Evolutionary conservation across 2,888 invertebrate genomes (phyloP).

Genomic region (Sycophila texana): DNA sequence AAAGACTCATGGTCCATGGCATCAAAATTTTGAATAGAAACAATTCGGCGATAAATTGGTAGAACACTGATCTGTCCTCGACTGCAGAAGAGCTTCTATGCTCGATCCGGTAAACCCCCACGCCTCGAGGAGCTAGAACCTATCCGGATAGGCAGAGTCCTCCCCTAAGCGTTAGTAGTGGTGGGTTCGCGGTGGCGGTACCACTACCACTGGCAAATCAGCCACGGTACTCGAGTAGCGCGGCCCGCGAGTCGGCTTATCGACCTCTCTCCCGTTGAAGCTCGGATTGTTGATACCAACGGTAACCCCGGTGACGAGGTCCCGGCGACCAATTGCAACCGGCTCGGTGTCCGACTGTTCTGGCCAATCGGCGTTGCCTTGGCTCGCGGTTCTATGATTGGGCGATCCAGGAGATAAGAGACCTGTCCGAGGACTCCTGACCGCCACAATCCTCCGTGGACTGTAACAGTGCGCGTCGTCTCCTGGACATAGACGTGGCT

Average conservation of each 20-base stretch:
- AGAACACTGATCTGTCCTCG: no score
- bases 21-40: no score
- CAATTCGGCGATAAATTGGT: no score
- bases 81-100: no score
- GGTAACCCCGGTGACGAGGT: conserved; percentile 72
- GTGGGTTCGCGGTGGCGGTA: conserved; percentile 1
- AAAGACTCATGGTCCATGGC: no score
- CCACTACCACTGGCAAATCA: conserved; percentile 1
- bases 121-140: conserved; percentile 1
- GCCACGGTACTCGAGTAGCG: not conserved
- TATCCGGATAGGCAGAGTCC: not conserved
- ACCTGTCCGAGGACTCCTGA: conserved; percentile 70
- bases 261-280: conserved; percentile 35
- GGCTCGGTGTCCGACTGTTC: conserved; percentile 68
- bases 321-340: conserved; percentile 70
- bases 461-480: conserved; percentile 65
- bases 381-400: conserved; percentile 73
- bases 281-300: conserved; percentile 71
- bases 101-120: not conserved
- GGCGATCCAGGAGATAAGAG: conserved; percentile 73
- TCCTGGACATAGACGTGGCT: not conserved
- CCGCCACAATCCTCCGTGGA: conserved; percentile 67
- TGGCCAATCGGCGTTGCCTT: conserved; percentile 67
- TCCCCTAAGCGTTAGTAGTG: not conserved
- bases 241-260: conserved; percentile 34